Percentiles rank a stretch among this genome's conserved stretches.
Conservation (phyloP, 2,113 vertebrate genomes). For the Uropsilus gracilis region DNA sequence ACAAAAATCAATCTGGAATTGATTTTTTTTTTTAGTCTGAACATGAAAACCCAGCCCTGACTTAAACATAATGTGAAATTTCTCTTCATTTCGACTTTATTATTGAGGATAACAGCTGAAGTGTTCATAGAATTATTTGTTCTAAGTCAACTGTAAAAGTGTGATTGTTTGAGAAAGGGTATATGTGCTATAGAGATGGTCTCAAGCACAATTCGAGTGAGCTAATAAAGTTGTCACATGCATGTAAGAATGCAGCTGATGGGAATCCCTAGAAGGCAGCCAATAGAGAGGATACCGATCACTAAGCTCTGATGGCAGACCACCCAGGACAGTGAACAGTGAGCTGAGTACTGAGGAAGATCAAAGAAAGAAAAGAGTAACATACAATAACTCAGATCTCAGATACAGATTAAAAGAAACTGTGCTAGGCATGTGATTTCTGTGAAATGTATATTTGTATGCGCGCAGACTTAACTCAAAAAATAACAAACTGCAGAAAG, state of each 20-base stretch:
- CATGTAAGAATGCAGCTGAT: conserved; percentile 89
- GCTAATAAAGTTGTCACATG: conserved; percentile 98
- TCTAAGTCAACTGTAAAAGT: conserved; percentile 87
- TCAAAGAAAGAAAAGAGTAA: conserved; percentile 89
- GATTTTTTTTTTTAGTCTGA: conserved; percentile 87
- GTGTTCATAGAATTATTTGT: conserved; percentile 89
- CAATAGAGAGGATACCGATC: conserved; percentile 88
- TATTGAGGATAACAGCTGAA: conserved; percentile 87
- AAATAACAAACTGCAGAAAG: conserved; percentile 16
- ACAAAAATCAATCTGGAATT: conserved; percentile 91
- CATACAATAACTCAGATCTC: conserved; percentile 86
- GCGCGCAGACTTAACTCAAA: background rate
- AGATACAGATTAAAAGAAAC: background rate
- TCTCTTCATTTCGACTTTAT: conserved; percentile 89
- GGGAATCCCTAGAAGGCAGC: conserved; percentile 91
- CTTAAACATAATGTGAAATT: conserved; percentile 88
- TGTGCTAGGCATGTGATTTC: conserved; percentile 47
- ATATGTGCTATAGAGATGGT: conserved; percentile 77
- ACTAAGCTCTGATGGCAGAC: conserved; percentile 92
- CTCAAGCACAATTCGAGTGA: conserved; percentile 74
- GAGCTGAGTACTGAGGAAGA: conserved; percentile 85
- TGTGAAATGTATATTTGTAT: background rate
- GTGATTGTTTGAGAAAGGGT: conserved; percentile 87
- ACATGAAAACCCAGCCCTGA: conserved; percentile 86
- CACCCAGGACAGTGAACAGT: conserved; percentile 91